Percentiles rank a stretch among this genome's conserved stretches.
Evolutionary conservation across 2,888 invertebrate genomes (phyloP).

Genomic region (Eulithis prunata): DNA sequence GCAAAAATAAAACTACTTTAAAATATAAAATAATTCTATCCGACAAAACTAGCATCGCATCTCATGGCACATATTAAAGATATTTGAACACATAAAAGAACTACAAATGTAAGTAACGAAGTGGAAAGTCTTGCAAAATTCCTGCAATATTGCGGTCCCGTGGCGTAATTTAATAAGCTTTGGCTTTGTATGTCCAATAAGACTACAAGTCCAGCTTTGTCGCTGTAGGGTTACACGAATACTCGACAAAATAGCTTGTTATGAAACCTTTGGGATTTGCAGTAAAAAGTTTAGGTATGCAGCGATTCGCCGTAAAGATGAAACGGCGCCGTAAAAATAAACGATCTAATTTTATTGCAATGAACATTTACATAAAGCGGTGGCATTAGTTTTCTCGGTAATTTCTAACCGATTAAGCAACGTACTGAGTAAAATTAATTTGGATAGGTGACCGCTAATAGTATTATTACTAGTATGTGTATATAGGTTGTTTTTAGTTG

Average conservation of each 20-base stretch:
- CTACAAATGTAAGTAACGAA: conserved; percentile 2
- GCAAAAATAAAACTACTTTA: too few relatives aligned
- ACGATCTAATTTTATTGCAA: conserved; percentile 19
- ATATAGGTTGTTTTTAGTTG: too few relatives aligned
- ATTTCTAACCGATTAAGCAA: too few relatives aligned
- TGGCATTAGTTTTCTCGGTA: too few relatives aligned
- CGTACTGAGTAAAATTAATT: too few relatives aligned
- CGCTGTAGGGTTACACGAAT: conserved; percentile 19
- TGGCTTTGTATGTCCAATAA: conserved; percentile 40
- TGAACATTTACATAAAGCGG: not conserved
- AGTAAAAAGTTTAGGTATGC: conserved; percentile 25
- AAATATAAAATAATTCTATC: too few relatives aligned
- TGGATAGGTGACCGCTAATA: too few relatives aligned
- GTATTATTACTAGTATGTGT: too few relatives aligned
- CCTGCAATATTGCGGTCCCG: conserved; percentile 35
- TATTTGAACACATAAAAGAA: not conserved
- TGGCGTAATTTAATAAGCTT: conserved; percentile 38
- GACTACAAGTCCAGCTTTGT: conserved; percentile 32
- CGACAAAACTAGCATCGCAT: too few relatives aligned
- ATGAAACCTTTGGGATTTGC: conserved; percentile 27
- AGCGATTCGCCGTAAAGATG: conserved; percentile 16
- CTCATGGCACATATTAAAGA: too few relatives aligned
- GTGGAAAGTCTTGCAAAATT: conserved; percentile 8
- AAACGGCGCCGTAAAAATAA: conserved; percentile 20
- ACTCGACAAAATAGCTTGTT: conserved; percentile 23